These are phyloP conservation scores for Synergus umbraculus DNA, from an alignment of 2,888 invertebrate species.

Conservation along the genomic window DNA sequence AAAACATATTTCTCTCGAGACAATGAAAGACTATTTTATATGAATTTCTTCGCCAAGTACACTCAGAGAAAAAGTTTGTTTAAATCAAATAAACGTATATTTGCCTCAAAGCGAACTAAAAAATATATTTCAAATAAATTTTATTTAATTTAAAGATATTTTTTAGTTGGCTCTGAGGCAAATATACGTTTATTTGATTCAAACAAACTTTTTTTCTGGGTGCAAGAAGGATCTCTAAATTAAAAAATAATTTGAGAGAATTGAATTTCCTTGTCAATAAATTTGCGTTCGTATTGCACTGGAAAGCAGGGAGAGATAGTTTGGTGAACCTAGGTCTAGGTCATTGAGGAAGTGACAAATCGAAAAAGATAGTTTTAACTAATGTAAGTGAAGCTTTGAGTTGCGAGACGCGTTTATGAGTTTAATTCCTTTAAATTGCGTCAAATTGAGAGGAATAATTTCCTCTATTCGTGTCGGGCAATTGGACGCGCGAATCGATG, in stretches of 20 bases:
- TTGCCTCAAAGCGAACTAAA: too few relatives aligned
- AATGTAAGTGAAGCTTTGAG: slow-evolving; percentile 16
- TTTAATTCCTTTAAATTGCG: slow-evolving; percentile 74
- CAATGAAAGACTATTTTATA: not conserved
- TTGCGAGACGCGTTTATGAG: slow-evolving; percentile 47
- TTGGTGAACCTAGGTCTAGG: not conserved
- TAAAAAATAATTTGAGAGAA: not conserved
- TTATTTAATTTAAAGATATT: too few relatives aligned
- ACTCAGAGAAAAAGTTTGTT: too few relatives aligned
- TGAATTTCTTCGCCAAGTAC: not conserved
- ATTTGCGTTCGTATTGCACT: too few relatives aligned
- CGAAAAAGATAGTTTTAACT: not conserved
- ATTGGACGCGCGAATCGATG: slow-evolving; percentile 66
- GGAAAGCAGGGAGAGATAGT: not conserved
- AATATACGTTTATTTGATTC: too few relatives aligned
- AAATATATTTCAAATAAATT: too few relatives aligned
- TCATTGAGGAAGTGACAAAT: slow-evolving; percentile 1
- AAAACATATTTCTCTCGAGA: not conserved
- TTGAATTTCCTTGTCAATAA: too few relatives aligned
- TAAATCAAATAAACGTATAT: too few relatives aligned
- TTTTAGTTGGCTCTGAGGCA: too few relatives aligned
- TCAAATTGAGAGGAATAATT: slow-evolving; percentile 73
- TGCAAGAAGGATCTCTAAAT: not conserved
- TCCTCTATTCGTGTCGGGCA: slow-evolving; percentile 71
- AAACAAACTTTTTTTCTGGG: too few relatives aligned